These are phyloP conservation scores for Sterrhoptilus dennistouni DNA, from an alignment of 2,113 vertebrate genomes.

Conservation along the genomic window DNA sequence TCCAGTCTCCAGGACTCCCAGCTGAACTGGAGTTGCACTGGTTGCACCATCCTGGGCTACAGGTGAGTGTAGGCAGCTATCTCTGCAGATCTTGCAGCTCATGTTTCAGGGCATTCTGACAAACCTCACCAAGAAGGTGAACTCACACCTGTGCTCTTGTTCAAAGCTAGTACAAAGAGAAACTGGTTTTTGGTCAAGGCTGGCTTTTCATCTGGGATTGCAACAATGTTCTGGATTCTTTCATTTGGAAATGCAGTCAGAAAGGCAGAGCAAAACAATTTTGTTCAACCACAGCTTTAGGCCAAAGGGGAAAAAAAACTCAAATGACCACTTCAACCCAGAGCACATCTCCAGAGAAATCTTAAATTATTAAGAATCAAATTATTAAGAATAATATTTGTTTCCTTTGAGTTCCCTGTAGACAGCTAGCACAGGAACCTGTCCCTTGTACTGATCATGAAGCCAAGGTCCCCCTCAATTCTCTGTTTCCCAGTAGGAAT, in stretches of 20 bases:
- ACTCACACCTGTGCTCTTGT: neutral
- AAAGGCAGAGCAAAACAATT: neutral
- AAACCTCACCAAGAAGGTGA: neutral
- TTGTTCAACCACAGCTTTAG: neutral
- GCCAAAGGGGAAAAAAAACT: neutral
- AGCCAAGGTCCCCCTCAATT: neutral
- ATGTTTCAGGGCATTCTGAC: neutral
- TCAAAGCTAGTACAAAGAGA: neutral
- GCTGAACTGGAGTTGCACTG: slow-evolving; percentile 77
- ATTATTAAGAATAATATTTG: neutral
- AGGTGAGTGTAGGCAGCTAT: slow-evolving; percentile 73
- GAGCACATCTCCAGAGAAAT: neutral
- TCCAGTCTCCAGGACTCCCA: slow-evolving; percentile 81
- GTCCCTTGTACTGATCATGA: neutral
- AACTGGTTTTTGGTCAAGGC: neutral
- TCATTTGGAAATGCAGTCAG: neutral
- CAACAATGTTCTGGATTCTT: neutral
- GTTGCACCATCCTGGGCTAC: slow-evolving; percentile 83
- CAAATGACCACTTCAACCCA: neutral
- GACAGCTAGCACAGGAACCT: neutral
- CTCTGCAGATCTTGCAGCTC: neutral
- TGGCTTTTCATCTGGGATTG: neutral
- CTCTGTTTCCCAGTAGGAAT: slow-evolving; percentile 65
- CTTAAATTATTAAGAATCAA: neutral
- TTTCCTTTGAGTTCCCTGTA: neutral